These are phyloP conservation scores for Orgyia antiqua DNA, from an alignment of 2,888 invertebrate genomes.

Conservation along the genomic window DNA sequence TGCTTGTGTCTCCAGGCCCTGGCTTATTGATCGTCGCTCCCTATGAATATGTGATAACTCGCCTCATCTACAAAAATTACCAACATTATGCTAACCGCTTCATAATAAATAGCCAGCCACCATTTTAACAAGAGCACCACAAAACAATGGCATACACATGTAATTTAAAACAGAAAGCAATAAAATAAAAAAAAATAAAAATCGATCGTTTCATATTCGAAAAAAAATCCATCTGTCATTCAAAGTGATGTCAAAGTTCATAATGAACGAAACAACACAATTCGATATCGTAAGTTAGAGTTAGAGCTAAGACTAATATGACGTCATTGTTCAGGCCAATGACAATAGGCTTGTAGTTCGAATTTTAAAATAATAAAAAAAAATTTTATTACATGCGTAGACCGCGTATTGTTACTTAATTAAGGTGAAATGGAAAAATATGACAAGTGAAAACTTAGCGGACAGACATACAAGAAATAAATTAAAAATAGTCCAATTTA, in stretches of 20 bases:
- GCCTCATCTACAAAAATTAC: constrained; percentile 47
- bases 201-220: not conserved
- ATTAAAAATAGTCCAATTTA: no score
- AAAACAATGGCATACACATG: not conserved
- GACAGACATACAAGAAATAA: no score
- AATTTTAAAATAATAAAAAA: not conserved
- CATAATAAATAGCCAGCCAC: constrained; percentile 16
- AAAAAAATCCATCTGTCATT: not conserved
- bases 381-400: not conserved
- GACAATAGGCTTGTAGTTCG: not conserved
- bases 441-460: no score
- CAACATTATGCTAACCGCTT: constrained; percentile 13
- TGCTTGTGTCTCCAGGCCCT: no score
- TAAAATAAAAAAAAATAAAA: not conserved
- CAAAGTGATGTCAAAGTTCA: not conserved
- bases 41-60: constrained; percentile 43
- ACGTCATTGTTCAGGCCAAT: not conserved
- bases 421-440: no score
- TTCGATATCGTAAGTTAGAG: not conserved
- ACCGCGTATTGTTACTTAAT: not conserved
- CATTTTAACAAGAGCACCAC: constrained; percentile 2
- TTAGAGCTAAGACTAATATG: not conserved
- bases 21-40: constrained; percentile 40
- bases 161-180: not conserved
- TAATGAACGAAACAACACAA: not conserved